Evolutionary conservation across 2,888 invertebrate species (phyloP).

Genomic region (Andrena praecox): DNA sequence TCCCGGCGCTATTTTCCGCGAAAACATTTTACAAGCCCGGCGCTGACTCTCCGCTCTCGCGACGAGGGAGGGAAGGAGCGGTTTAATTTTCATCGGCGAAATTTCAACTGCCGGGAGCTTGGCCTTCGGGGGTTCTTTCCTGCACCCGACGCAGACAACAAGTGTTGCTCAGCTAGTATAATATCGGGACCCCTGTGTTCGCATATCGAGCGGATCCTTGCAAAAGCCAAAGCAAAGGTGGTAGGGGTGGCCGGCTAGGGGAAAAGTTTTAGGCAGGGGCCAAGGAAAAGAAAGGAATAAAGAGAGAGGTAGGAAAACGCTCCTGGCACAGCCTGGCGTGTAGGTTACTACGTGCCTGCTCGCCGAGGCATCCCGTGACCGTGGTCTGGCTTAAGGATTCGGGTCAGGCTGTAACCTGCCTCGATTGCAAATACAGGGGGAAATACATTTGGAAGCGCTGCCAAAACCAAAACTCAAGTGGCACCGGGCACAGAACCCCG

Average conservation of each 20-base stretch:
- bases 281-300: constrained; percentile 60
- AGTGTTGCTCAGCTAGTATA: constrained; percentile 63
- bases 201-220: constrained; percentile 61
- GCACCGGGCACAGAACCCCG: constrained; percentile 64
- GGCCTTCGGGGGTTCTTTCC: not conserved
- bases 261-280: constrained; percentile 67
- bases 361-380: constrained; percentile 77
- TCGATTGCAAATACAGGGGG: constrained; percentile 81
- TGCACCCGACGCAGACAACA: constrained; percentile 51
- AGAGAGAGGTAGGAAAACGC: constrained; percentile 67
- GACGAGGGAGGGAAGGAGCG: not conserved
- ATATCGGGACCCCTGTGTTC: constrained; percentile 59
- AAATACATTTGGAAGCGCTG: constrained; percentile 78
- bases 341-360: constrained; percentile 80
- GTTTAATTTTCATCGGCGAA: constrained; percentile 9
- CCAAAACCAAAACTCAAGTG: constrained; percentile 82
- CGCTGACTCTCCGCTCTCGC: not conserved
- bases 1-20: not conserved
- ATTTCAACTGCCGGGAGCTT: constrained; percentile 20
- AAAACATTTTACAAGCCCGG: not conserved
- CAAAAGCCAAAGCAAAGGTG: constrained; percentile 39
- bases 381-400: constrained; percentile 80
- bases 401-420: constrained; percentile 81
- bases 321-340: constrained; percentile 77
- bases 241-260: constrained; percentile 36